Conservation (phyloP, 2,797 vertebrate species). For the Cossypha heuglini region DNA sequence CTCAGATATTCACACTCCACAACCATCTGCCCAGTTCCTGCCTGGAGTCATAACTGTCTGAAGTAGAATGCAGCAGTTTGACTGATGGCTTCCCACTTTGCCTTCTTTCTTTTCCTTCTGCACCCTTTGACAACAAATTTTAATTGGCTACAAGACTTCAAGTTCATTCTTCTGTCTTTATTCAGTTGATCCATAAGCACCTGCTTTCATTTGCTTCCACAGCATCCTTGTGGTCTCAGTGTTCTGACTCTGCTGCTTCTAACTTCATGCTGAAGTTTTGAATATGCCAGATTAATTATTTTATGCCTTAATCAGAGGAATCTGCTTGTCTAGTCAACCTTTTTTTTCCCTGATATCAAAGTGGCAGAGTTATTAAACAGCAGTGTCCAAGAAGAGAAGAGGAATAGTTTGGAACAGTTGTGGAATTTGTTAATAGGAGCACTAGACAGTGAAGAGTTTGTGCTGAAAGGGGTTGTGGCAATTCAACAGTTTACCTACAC, state of each 20-base stretch:
- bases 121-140: not conserved
- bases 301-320: not conserved
- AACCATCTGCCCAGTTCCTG: not conserved
- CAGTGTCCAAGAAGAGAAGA: not conserved
- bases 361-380: not conserved
- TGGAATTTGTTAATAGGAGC: not conserved
- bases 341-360: too few species aligned
- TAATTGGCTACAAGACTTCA: not conserved
- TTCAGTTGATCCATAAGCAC: not conserved
- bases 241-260: not conserved
- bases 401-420: not conserved
- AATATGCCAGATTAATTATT: not conserved
- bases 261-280: not conserved
- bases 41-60: not conserved
- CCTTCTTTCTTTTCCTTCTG: not conserved
- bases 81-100: not conserved
- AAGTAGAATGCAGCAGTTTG: not conserved
- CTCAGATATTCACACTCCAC: not conserved
- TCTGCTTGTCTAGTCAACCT: not conserved
- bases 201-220: not conserved
- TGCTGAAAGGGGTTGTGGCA: not conserved
- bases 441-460: not conserved
- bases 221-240: not conserved
- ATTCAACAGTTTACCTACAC: not conserved
- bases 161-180: not conserved